A percentile compares a stretch with the other conserved stretches of the same genome.
These are phyloP conservation scores for Nomada ferruginata DNA, from an alignment of 2,888 invertebrate species.

Conservation along the genomic window DNA sequence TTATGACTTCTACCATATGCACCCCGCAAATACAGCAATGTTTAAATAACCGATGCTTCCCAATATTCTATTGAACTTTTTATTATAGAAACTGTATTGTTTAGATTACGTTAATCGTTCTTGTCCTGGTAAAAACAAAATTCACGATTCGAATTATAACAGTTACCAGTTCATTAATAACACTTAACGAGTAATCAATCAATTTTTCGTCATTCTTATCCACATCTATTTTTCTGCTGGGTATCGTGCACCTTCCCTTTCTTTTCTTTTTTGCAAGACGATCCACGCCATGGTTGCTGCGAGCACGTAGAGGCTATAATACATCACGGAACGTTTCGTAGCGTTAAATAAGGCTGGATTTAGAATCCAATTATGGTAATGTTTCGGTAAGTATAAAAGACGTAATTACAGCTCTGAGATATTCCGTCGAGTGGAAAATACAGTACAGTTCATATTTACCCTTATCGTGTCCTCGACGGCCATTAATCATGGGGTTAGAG, in stretches of 20 bases:
- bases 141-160: background rate
- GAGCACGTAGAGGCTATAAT: background rate
- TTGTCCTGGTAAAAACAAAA: background rate
- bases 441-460: slow-evolving; percentile 51
- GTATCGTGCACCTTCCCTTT: background rate
- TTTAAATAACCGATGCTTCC: slow-evolving; percentile 2
- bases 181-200: background rate
- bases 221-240: background rate
- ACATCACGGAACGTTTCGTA: slow-evolving; percentile 14
- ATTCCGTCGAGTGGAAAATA: slow-evolving; percentile 46
- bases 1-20: background rate
- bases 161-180: too few relatives aligned
- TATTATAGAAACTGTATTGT: background rate
- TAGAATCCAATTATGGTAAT: slow-evolving; percentile 45
- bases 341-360: slow-evolving; percentile 31
- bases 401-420: slow-evolving; percentile 44
- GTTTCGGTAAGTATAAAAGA: slow-evolving; percentile 42
- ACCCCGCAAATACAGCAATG: slow-evolving; percentile 1
- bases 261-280: background rate
- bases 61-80: background rate
- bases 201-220: slow-evolving; percentile 8
- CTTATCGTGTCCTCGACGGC: slow-evolving; percentile 55
- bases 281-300: too few relatives aligned
- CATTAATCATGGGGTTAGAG: slow-evolving; percentile 63
- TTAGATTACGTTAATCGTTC: background rate